Evolutionary conservation across 2,797 vertebrate genomes (phyloP).

Genomic region (Tauraco hartlaubi): DNA sequence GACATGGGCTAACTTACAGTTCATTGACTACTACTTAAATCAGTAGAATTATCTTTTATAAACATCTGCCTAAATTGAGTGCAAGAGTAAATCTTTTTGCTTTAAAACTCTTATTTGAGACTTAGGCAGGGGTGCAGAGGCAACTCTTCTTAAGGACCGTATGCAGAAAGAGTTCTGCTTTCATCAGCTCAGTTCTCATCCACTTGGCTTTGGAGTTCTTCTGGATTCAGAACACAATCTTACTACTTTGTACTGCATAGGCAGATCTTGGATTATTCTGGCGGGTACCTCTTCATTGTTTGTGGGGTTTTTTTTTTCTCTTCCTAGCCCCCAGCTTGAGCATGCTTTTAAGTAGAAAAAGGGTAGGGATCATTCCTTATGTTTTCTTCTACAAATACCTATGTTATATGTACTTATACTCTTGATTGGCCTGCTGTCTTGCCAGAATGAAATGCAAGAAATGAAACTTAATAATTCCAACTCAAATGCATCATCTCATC

Average conservation of each 20-base stretch:
- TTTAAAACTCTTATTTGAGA: neutral
- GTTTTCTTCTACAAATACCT: neutral
- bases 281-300: neutral
- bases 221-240: neutral
- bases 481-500: conserved; percentile 83
- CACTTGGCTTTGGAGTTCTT: neutral
- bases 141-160: neutral
- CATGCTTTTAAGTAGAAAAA: neutral
- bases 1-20: neutral
- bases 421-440: neutral
- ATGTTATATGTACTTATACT: neutral
- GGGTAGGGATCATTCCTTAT: neutral
- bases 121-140: neutral
- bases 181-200: neutral
- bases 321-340: neutral
- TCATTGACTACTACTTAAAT: neutral
- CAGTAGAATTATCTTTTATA: neutral
- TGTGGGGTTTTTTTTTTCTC: neutral
- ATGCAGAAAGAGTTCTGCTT: neutral
- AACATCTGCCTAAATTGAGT: neutral
- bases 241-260: neutral
- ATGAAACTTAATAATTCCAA: conserved; percentile 88
- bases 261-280: neutral
- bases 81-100: neutral
- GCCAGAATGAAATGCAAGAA: conserved; percentile 96